Evolutionary conservation across 1,140 invertebrate genomes (phyloP).

Genomic region (Vanessa tameamea): DNA sequence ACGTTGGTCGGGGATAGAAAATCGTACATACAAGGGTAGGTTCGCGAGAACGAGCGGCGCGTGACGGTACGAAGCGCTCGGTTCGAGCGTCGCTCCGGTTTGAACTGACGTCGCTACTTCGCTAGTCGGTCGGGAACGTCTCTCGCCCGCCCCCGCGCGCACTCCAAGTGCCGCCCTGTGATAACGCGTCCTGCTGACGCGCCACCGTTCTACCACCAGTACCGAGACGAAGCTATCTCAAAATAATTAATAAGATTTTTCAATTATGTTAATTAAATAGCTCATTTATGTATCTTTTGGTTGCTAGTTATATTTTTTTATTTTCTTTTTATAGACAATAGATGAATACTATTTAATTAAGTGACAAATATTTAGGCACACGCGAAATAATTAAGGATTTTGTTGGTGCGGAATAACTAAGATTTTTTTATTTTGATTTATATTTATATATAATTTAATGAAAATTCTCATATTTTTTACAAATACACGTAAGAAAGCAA

Average conservation of each 20-base stretch:
- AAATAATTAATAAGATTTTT: background rate
- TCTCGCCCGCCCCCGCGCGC: slow-evolving; percentile 52
- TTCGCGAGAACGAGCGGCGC: slow-evolving; percentile 48
- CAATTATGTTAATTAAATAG: background rate
- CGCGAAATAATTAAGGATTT: too few species aligned
- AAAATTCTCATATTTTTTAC: background rate
- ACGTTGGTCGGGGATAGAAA: slow-evolving; percentile 24
- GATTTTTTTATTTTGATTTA: too few species aligned
- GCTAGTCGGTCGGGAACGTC: slow-evolving; percentile 26
- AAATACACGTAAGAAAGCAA: background rate
- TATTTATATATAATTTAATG: background rate
- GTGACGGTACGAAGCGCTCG: slow-evolving; percentile 61
- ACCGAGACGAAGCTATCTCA: slow-evolving; percentile 8
- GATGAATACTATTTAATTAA: too few species aligned
- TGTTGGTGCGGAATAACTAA: too few species aligned
- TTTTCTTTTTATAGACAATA: too few species aligned
- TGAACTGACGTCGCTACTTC: slow-evolving; percentile 55
- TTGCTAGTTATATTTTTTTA: background rate
- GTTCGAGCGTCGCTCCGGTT: slow-evolving; percentile 62
- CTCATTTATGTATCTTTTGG: background rate
- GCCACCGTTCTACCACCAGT: slow-evolving; percentile 14
- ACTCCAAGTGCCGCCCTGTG: slow-evolving; percentile 50
- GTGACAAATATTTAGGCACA: too few species aligned
- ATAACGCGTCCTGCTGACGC: slow-evolving; percentile 46
- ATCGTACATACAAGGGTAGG: slow-evolving; percentile 42